Evolutionary conservation across 2,113 vertebrate species (phyloP).

Genomic region (Stigmatopora nigra): DNA sequence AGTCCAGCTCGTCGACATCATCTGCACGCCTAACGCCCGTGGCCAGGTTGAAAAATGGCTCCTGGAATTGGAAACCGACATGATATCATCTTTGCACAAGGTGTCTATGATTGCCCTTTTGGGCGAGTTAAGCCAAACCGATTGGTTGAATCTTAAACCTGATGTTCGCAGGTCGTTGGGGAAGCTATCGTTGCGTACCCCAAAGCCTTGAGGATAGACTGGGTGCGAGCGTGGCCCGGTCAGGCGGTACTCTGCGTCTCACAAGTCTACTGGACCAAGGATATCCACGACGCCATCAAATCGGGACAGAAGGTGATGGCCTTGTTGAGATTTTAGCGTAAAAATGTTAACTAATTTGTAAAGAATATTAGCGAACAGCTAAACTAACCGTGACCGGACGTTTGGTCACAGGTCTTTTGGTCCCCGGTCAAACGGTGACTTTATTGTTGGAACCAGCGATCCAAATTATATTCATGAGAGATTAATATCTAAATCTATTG

Average conservation of each 20-base stretch:
- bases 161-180: conserved; percentile 69
- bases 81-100: conserved; percentile 81
- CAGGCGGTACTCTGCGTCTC: conserved; percentile 88
- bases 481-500: too few species aligned
- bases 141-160: background rate
- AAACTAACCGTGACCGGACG: too few species aligned
- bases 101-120: conserved; percentile 38
- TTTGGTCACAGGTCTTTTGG: too few species aligned
- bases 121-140: background rate
- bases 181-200: conserved; percentile 75
- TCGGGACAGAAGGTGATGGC: conserved; percentile 64
- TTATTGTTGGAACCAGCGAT: too few species aligned
- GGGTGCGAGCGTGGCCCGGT: conserved; percentile 84
- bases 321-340: background rate
- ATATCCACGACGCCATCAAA: conserved; percentile 75
- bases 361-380: too few species aligned
- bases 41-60: conserved; percentile 91
- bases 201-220: conserved; percentile 66
- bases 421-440: too few species aligned
- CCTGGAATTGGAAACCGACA: conserved; percentile 75
- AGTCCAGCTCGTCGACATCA: conserved; percentile 73
- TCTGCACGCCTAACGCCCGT: conserved; percentile 81
- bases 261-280: conserved; percentile 80
- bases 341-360: background rate
- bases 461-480: too few species aligned